Evolutionary conservation across 1,140 invertebrate species (phyloP).

Genomic region (Maniola jurtina): DNA sequence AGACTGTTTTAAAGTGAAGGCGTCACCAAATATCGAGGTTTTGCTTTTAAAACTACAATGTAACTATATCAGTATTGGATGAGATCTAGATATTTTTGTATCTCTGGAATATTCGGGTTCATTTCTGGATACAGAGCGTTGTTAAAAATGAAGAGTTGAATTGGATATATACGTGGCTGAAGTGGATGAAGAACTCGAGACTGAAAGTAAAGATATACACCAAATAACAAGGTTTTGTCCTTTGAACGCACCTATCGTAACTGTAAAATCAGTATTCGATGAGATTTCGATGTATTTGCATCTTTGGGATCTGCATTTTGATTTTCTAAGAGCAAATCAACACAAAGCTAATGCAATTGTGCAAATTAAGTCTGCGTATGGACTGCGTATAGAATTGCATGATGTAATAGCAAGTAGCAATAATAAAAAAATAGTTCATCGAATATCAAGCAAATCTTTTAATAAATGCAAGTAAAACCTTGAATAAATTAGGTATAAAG

Average conservation of each 20-base stretch:
- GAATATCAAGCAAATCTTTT: too few relatives aligned
- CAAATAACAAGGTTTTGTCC: conserved; percentile 71
- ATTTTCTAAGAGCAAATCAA: conserved; percentile 4
- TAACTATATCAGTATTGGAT: conserved; percentile 57
- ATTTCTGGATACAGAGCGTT: conserved; percentile 37
- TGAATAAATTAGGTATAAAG: too few relatives aligned
- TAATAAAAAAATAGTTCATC: too few relatives aligned
- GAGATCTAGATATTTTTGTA: conserved; percentile 60
- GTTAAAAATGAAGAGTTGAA: background rate
- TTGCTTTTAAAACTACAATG: conserved; percentile 71
- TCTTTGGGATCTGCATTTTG: conserved; percentile 47
- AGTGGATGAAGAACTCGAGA: too few relatives aligned
- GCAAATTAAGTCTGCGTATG: too few relatives aligned
- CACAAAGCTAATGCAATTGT: too few relatives aligned
- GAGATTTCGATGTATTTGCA: conserved; percentile 59
- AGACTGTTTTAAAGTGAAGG: too few relatives aligned
- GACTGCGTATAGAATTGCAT: too few relatives aligned
- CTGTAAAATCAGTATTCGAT: conserved; percentile 49
- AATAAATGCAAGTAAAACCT: too few relatives aligned
- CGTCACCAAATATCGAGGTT: conserved; percentile 71
- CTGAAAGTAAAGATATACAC: too few relatives aligned
- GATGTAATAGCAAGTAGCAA: too few relatives aligned
- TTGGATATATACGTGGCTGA: too few relatives aligned
- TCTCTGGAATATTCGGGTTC: conserved; percentile 47
- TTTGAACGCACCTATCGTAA: conserved; percentile 69